These are phyloP conservation scores for Sebastes cheni DNA, from an alignment of 2,797 vertebrate species.

Conservation along the genomic window DNA sequence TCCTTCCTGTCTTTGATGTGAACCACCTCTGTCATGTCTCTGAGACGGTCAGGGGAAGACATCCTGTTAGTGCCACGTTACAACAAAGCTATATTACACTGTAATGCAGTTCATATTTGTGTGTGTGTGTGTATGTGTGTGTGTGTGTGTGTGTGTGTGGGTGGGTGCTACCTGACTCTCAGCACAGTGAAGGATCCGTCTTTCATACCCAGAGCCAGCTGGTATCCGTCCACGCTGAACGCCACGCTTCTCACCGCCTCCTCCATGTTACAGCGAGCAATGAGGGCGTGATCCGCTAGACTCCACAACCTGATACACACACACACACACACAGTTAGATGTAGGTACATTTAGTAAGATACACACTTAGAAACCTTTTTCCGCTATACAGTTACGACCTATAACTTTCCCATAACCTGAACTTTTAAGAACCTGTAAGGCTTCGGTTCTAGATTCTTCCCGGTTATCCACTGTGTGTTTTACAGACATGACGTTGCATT, in stretches of 20 bases:
- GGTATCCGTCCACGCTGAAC: constrained; percentile 93
- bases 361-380: neutral
- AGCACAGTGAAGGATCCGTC: constrained; percentile 97
- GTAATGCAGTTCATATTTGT: neutral
- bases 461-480: too few species aligned
- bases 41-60: constrained; percentile 47
- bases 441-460: too few species aligned
- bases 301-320: constrained; percentile 89
- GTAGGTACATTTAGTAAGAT: neutral
- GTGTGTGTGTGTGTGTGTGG: neutral
- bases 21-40: constrained; percentile 98
- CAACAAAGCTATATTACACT: neutral
- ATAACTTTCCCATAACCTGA: neutral
- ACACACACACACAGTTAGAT: neutral
- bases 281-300: constrained; percentile 91
- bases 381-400: neutral
- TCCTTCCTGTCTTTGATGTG: constrained; percentile 98
- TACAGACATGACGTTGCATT: neutral
- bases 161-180: constrained; percentile 83
- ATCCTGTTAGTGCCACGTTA: neutral
- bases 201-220: constrained; percentile 96
- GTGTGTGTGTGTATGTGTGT: neutral
- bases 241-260: constrained; percentile 92
- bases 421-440: neutral
- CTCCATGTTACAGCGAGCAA: constrained; percentile 97